Evolutionary conservation across 2,888 invertebrate genomes (phyloP).

Genomic region (Thyatira batis): DNA sequence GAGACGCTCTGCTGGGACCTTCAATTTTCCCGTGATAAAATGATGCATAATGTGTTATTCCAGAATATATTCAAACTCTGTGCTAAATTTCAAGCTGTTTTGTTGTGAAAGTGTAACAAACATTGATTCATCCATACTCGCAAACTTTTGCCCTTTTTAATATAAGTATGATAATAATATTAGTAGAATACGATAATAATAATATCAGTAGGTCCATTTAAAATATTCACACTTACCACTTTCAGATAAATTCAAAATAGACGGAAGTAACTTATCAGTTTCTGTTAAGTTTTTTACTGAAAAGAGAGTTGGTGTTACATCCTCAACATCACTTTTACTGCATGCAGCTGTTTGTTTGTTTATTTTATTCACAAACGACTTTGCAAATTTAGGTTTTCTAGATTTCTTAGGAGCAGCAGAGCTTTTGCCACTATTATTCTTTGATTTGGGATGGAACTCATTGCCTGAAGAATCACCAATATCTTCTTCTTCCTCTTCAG

Average conservation of each 20-base stretch:
- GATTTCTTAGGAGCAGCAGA: constrained; percentile 7
- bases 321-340: constrained; percentile 37
- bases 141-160: too few relatives aligned
- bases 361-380: constrained; percentile 56
- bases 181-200: too few relatives aligned
- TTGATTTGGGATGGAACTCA: constrained; percentile 45
- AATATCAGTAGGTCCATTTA: background rate
- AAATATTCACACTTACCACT: constrained; percentile 60
- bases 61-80: too few relatives aligned
- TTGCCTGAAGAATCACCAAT: constrained; percentile 53
- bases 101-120: too few relatives aligned
- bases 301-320: constrained; percentile 37
- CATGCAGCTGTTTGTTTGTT: constrained; percentile 41
- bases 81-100: too few relatives aligned
- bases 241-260: constrained; percentile 74
- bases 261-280: constrained; percentile 70
- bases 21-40: too few relatives aligned
- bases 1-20: too few relatives aligned
- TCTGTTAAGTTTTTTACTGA: constrained; percentile 72
- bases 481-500: constrained; percentile 54
- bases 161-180: too few relatives aligned
- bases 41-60: too few relatives aligned
- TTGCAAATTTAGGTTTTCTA: constrained; percentile 50
- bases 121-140: too few relatives aligned
- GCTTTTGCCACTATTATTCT: constrained; percentile 26